These are phyloP conservation scores for Ceryle rudis DNA, from an alignment of 2,797 vertebrate genomes.

Conservation along the genomic window DNA sequence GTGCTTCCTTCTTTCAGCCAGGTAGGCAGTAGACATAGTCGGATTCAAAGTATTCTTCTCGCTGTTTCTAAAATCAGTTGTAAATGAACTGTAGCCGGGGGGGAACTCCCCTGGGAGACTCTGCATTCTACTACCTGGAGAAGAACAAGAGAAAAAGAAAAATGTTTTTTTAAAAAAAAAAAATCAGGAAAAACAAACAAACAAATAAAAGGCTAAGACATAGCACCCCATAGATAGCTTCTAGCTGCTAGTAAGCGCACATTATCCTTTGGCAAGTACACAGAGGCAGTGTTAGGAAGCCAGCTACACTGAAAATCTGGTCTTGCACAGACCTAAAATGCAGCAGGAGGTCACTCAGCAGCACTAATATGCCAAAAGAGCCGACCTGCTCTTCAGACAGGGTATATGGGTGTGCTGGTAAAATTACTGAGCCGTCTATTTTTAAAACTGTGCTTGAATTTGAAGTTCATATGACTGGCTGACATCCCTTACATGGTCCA, in stretches of 20 bases:
- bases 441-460: not conserved
- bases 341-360: not conserved
- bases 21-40: not conserved
- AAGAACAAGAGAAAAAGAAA: not conserved
- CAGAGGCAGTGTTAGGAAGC: not conserved
- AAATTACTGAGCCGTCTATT: not conserved
- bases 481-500: not conserved
- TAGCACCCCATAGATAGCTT: not conserved
- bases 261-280: not conserved
- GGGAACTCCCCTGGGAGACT: not conserved
- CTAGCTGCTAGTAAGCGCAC: not conserved
- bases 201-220: not conserved
- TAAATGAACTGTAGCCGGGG: not conserved
- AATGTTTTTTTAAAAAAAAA: not conserved
- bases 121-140: not conserved
- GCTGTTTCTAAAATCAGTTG: constrained; percentile 17
- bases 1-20: not conserved
- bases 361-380: not conserved
- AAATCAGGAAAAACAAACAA: no score
- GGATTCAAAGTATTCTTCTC: constrained; percentile 1
- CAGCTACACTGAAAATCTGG: not conserved
- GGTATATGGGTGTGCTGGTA: not conserved
- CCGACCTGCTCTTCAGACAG: not conserved
- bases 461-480: not conserved
- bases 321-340: not conserved